Conservation (phyloP, 2,888 invertebrate genomes). For the Endotricha flammealis region DNA sequence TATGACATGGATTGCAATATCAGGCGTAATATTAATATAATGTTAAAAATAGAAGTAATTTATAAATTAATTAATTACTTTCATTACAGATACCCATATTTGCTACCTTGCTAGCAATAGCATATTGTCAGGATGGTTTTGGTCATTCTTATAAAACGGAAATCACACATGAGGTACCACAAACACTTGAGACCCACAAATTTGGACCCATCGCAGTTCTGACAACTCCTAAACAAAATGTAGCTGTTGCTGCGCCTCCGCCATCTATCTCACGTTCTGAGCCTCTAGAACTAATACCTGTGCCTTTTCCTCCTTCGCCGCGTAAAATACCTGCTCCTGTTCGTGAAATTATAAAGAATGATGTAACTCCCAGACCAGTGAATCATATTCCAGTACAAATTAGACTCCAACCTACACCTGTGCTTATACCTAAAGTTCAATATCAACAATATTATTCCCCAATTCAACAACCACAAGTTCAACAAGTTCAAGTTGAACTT, state of each 20-base stretch:
- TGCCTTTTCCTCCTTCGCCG: conserved; percentile 23
- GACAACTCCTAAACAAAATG: background rate
- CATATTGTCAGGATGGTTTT: conserved; percentile 37
- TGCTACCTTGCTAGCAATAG: conserved; percentile 26
- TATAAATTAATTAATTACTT: background rate
- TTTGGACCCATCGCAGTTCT: background rate
- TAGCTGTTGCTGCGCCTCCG: background rate
- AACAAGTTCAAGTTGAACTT: conserved; percentile 2
- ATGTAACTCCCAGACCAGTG: conserved; percentile 28
- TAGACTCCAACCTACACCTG: background rate
- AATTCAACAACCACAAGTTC: conserved; percentile 7
- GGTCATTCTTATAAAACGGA: conserved; percentile 34
- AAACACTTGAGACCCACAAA: conserved; percentile 25
- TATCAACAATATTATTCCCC: background rate
- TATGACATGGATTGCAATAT: too few species aligned
- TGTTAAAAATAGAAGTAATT: background rate
- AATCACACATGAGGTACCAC: conserved; percentile 40
- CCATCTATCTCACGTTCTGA: conserved; percentile 2
- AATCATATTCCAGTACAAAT: conserved; percentile 19
- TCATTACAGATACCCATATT: conserved; percentile 31
- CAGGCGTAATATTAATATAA: too few species aligned
- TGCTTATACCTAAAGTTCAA: background rate
- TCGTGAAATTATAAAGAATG: conserved; percentile 24
- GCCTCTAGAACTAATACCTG: conserved; percentile 25
- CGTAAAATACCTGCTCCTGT: conserved; percentile 25